Percentiles rank a stretch among this genome's conserved stretches.
These are phyloP conservation scores for Saturnia japonica DNA, from an alignment of 2,888 invertebrate species.

Conservation along the genomic window DNA sequence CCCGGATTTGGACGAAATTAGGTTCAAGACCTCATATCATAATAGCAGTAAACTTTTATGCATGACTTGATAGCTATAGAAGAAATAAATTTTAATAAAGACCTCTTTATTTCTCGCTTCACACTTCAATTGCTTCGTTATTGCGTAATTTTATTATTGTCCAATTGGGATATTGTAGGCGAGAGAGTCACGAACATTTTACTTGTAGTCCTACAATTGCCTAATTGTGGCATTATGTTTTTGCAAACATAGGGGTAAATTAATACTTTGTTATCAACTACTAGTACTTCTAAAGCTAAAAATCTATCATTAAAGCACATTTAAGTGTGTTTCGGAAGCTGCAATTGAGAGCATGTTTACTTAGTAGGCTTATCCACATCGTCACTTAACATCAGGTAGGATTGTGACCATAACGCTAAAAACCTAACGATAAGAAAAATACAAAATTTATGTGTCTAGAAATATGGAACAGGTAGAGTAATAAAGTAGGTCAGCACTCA, in stretches of 20 bases:
- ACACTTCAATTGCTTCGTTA: conserved; percentile 17
- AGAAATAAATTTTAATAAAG: conserved; percentile 22
- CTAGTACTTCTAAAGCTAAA: neutral
- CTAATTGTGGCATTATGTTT: neutral
- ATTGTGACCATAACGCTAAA: too few relatives aligned
- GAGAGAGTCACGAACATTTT: conserved; percentile 20
- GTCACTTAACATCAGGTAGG: too few relatives aligned
- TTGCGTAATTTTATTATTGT: conserved; percentile 20
- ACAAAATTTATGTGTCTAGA: too few relatives aligned
- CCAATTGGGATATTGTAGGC: conserved; percentile 10
- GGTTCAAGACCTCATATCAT: conserved; percentile 61
- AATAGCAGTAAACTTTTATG: conserved; percentile 28
- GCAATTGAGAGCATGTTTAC: too few relatives aligned
- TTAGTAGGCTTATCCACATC: too few relatives aligned
- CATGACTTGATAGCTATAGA: conserved; percentile 24
- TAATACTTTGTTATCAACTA: neutral
- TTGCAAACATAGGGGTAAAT: neutral
- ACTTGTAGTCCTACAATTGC: neutral
- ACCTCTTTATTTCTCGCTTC: conserved; percentile 21
- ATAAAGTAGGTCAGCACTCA: too few relatives aligned
- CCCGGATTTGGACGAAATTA: conserved; percentile 69
- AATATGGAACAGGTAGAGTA: too few relatives aligned
- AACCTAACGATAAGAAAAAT: too few relatives aligned
- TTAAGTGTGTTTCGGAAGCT: too few relatives aligned
- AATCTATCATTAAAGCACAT: too few relatives aligned